Conservation (phyloP, 2,113 vertebrate species). For the Eidolon helvum region DNA sequence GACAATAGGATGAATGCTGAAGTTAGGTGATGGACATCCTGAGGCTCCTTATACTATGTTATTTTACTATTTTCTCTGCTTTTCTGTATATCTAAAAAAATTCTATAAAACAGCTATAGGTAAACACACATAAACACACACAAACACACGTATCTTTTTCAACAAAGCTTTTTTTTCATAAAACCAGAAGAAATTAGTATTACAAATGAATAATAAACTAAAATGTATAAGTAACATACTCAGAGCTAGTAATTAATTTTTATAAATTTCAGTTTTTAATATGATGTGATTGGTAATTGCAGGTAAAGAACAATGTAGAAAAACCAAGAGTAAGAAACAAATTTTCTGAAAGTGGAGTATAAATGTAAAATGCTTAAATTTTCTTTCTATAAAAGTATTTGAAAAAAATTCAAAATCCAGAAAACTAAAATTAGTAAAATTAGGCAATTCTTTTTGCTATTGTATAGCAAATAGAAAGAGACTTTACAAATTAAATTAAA, state of each 20-base stretch:
- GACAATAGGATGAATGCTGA: neutral
- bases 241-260: neutral
- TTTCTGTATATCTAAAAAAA: neutral
- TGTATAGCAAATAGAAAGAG: neutral
- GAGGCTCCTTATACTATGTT: neutral
- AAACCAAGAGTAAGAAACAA: neutral
- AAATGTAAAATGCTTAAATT: neutral
- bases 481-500: neutral
- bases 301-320: neutral
- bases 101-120: neutral
- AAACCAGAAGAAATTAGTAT: neutral
- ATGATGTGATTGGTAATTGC: neutral
- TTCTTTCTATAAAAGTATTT: neutral
- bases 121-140: neutral
- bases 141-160: neutral
- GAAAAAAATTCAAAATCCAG: neutral
- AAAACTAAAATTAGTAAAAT: neutral
- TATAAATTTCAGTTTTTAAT: slow-evolving; percentile 1
- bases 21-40: neutral
- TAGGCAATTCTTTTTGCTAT: neutral
- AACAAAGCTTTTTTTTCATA: neutral
- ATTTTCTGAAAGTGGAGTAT: neutral
- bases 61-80: neutral
- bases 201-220: neutral
- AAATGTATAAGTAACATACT: neutral